Base-by-base conservation (phyloP, 2,113 vertebrate species). In the Pygoscelis antarcticus region DNA sequence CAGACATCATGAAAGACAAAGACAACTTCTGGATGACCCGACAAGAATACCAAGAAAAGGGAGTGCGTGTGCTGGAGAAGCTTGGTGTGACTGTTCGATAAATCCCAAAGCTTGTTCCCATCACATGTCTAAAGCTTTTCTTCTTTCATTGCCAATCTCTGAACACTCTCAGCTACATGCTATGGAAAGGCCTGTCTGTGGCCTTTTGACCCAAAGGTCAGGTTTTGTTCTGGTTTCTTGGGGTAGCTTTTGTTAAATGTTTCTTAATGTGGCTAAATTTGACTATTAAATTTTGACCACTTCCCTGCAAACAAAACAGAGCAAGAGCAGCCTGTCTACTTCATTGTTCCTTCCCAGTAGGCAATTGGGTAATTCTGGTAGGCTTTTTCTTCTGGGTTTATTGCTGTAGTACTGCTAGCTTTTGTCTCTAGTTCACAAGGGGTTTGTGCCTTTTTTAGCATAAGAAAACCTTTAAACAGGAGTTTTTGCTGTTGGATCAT, bases 1-100 rank as follows among this genome's bases (percentile, higher is more conserved):
- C 99, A 19, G 99, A 99, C 98, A 99, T 99, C 98, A 99, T 99
- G 99, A 99, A 99, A 98, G 99, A 99, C 99, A 99, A 99, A 98
- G 99, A 99, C 98, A 99, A 99, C 99, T 99, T 99, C 98, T 99
- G 99, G 99, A 99, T 99, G 98, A 99, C 99, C 92, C 98, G 99
- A 65, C 99, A 99, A 97, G 99, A 99, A 96, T 99, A 99, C 98
- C 98, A 99, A 95, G 99, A 99, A 95, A 99, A 99, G 97, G 99
- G 99, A 62, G 98, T 99, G 70, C 99, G 99, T 19, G 99, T 99
- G 97, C 98, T 99, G 96, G 99, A 99, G 98, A 99, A 99, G 97
- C 99, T 99, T 10, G 99, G 99, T 66, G 99, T 99, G 98, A 99
- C 99, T 93, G 99, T 99, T 98, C 99, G 99, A 99, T 99, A 99